These are phyloP conservation scores for Hymenopus coronatus DNA, from an alignment of 2,888 invertebrate genomes.

Conservation along the genomic window DNA sequence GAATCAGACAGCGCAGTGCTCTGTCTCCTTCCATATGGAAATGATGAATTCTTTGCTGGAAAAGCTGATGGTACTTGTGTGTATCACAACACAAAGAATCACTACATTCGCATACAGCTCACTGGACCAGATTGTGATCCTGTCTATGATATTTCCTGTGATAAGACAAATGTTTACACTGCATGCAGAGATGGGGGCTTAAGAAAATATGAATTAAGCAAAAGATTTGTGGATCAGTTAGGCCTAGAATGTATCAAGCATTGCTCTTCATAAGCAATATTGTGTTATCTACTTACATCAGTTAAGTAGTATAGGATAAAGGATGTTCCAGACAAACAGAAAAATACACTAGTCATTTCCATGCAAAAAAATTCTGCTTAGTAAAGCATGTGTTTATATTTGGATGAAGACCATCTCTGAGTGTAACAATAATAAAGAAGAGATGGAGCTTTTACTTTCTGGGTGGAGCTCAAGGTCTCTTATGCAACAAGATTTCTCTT, in stretches of 20 bases:
- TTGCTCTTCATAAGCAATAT: background rate
- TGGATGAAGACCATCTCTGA: too few species aligned
- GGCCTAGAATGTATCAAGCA: background rate
- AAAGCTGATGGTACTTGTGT: constrained; percentile 65
- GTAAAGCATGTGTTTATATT: too few species aligned
- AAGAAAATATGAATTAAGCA: constrained; percentile 60
- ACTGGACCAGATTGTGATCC: constrained; percentile 71
- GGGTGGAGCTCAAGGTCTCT: too few species aligned
- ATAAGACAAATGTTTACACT: constrained; percentile 57
- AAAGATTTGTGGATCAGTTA: constrained; percentile 47
- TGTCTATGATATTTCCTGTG: constrained; percentile 59
- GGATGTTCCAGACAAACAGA: too few species aligned
- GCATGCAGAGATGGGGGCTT: constrained; percentile 62
- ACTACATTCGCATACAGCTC: constrained; percentile 50
- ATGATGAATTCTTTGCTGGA: constrained; percentile 55
- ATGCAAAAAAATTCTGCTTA: too few species aligned
- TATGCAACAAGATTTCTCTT: too few species aligned
- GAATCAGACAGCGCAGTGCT: constrained; percentile 59
- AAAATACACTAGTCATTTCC: too few species aligned
- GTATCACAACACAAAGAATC: constrained; percentile 43
- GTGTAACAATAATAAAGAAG: too few species aligned
- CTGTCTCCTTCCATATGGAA: constrained; percentile 50
- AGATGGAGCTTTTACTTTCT: too few species aligned
- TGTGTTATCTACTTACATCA: too few species aligned
- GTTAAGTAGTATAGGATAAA: too few species aligned